Conservation (phyloP, 1,140 invertebrate species). For the Laupala kohalensis region DNA sequence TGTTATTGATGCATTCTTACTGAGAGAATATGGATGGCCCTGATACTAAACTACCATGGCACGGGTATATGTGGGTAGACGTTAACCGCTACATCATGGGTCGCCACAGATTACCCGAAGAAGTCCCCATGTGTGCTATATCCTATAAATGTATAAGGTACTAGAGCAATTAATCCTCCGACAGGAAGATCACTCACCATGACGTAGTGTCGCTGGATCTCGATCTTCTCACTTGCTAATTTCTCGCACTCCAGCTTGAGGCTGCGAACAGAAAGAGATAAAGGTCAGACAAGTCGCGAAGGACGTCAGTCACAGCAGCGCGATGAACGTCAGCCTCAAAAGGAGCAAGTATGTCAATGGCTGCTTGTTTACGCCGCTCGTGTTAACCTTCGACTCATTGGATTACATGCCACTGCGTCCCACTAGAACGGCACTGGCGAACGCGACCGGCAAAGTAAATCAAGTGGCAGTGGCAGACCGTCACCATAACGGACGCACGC, state of each 20-base stretch:
- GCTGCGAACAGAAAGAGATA: slow-evolving; percentile 29
- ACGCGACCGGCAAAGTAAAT: not conserved
- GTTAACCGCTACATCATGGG: too few species aligned
- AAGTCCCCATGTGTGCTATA: too few species aligned
- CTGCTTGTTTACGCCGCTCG: not conserved
- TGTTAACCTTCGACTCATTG: not conserved
- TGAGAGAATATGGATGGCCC: too few species aligned
- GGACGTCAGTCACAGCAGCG: too few species aligned
- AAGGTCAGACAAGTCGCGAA: not conserved
- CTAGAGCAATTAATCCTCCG: too few species aligned
- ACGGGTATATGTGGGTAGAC: too few species aligned
- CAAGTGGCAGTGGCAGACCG: not conserved
- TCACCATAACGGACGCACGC: not conserved
- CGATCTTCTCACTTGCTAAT: slow-evolving; percentile 91
- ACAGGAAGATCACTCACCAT: slow-evolving; percentile 61
- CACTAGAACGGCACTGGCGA: not conserved
- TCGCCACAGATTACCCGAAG: too few species aligned
- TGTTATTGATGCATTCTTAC: too few species aligned
- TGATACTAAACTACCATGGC: too few species aligned
- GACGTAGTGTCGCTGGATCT: slow-evolving; percentile 96
- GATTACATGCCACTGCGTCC: not conserved
- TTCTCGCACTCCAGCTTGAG: slow-evolving; percentile 90
- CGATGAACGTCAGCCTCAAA: not conserved
- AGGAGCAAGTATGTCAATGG: not conserved
- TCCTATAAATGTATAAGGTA: too few species aligned